Base-by-base conservation (phyloP, 2,888 invertebrate species). In the Enoplolaimus lenunculus region DNA sequence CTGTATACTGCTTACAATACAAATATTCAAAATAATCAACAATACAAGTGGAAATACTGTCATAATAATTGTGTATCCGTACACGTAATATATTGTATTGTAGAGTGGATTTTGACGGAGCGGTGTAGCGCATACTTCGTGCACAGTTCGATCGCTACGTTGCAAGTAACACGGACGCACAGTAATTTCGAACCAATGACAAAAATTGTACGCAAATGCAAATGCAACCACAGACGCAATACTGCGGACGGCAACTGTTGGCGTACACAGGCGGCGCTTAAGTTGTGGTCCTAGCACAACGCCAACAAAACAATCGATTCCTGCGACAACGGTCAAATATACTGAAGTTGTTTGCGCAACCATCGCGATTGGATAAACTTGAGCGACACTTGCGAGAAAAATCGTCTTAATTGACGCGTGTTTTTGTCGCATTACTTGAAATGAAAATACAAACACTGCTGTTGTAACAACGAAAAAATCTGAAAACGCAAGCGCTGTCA, bases 311-410 rank as follows among this genome's bases (percentile, higher is more conserved):
- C 79, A 79, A 73, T 79, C 79, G 29, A 77, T 71, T 29, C 76
- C 78, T n/a, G 78, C 79, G 35, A 76, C 76, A 28, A 79, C 73
- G 21, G 79, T 79, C 70, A 78, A 79, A 69, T 79, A 79, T 1
- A 79, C 79, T 1, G 78, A 78, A 70, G 78, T 78, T 29, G 79
- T 78, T 71, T 79, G 79, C 60, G 79, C 79, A 31, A 75, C 75
- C 76, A 78, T 76, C 21, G 77, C 77, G 30, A 77, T 75, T 26
- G 79, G 78, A 69, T 77, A 79, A 2, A 72, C 45, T 30, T 30
- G 68, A 2, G 2, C n/a, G 1, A 67, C 30, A 26, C 59, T 7
- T 1, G 3, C 3, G 26, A 65, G 60, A 66, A 67, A 72, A 1
- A 70, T 28, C 7, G 26, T 2, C 21, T 26, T 3, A 26, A 68